Base-by-base conservation (phyloP, 2,888 invertebrate species). In the Diarsia brunnea region DNA sequence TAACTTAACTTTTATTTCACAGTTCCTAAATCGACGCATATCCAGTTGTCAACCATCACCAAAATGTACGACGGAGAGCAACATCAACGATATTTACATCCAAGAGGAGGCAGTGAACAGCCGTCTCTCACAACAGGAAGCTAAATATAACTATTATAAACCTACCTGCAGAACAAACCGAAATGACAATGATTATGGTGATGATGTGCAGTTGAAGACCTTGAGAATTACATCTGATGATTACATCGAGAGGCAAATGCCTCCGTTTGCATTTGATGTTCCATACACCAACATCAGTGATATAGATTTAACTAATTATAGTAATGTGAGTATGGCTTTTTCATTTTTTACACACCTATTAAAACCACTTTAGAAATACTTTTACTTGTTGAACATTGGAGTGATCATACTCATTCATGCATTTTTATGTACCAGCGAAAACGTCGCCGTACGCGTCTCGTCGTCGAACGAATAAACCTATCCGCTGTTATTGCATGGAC, bases 1-100 rank as follows among this genome's bases (percentile, higher is more conserved):
- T 55, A 2, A 27, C 27, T 31, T 19, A 1, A n/a, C 16, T 43
- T 24, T 43, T 53, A 47, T 75, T 80, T 94, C 93, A 70, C 91
- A 96, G 96, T 94, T 94, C 73, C 86, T 95, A 47, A 93, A 90
- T 70, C 93, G 96, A 69, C 95, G 94, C 76, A 95, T 96, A 89
- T 96, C 94, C 24, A 96, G 95, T 84, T 96, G 93, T 89, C 94
- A 94, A 81, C 86, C 90, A 65, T 92, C 93, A 58, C 89, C 94
- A 45, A 93, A 92, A 90, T 92, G 88, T 77, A 84, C 89, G 2
- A 78, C 89, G 16, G 95, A 95, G 67, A 88, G 80, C 78, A 93
- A 89, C 79, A 92, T 93, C 55, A 94, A 95, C 69, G 91, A 95
- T 76, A 85, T 94, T 27, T 92, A 93, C 79, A 88, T 92, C 24